These are phyloP conservation scores for Hylia prasina DNA, from an alignment of 2,113 vertebrate species.

Conservation along the genomic window DNA sequence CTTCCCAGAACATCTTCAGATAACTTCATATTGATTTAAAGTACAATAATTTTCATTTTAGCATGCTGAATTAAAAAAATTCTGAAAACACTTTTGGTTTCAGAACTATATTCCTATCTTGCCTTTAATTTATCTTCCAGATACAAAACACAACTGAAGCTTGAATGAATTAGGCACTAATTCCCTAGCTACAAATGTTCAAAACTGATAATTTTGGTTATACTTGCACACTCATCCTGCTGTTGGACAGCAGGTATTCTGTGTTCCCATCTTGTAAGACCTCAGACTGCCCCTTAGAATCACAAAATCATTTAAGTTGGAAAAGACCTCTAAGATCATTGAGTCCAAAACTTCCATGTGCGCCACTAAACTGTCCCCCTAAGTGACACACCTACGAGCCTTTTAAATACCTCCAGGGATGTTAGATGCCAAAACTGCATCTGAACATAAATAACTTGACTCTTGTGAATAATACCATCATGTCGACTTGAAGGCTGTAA, in stretches of 20 bases:
- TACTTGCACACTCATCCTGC: not conserved
- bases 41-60: not conserved
- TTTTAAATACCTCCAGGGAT: not conserved
- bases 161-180: not conserved
- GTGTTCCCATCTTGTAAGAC: not conserved
- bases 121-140: not conserved
- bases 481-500: not conserved
- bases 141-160: not conserved
- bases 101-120: not conserved
- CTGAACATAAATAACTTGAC: not conserved
- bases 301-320: not conserved
- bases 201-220: not conserved
- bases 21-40: not conserved
- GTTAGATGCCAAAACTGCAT: not conserved
- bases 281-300: not conserved
- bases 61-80: not conserved
- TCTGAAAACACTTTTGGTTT: not conserved
- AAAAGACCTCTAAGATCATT: accelerated
- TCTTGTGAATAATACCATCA: not conserved
- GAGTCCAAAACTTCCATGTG: not conserved
- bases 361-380: not conserved
- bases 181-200: not conserved
- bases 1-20: not conserved
- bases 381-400: not conserved
- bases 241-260: not conserved